Percentiles rank a stretch among this genome's conserved stretches.
Evolutionary conservation across 2,113 vertebrate species (phyloP).

Genomic region (Percina caprodes): DNA sequence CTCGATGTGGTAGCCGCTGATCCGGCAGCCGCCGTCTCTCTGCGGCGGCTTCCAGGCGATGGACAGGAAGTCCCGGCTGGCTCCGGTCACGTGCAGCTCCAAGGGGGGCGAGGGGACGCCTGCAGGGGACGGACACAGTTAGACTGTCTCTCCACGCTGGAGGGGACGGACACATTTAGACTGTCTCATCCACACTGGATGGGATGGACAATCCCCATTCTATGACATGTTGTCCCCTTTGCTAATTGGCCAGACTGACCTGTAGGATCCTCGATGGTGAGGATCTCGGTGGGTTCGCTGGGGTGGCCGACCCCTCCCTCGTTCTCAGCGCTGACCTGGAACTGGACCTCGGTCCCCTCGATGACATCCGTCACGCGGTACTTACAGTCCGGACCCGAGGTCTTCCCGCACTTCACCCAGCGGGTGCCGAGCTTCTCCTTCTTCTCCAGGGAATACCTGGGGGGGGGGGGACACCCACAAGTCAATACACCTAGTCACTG

Average conservation of each 20-base stretch:
- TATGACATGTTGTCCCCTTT: not conserved
- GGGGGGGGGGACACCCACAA: not conserved
- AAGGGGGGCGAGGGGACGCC: slow-evolving; percentile 94
- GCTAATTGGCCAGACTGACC: slow-evolving; percentile 73
- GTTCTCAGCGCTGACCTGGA: slow-evolving; percentile 96
- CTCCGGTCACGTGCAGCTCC: slow-evolving; percentile 95
- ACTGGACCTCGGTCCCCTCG: slow-evolving; percentile 98
- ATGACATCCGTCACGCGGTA: slow-evolving; percentile 97
- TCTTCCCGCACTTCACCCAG: slow-evolving; percentile 97
- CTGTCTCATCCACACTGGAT: not conserved
- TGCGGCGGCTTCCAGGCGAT: slow-evolving; percentile 96
- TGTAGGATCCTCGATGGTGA: slow-evolving; percentile 94
- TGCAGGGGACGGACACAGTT: slow-evolving; percentile 41
- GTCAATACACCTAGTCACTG: not conserved
- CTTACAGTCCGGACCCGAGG: slow-evolving; percentile 93
- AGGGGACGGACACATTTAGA: not conserved
- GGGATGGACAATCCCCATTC: no score
- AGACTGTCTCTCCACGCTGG: slow-evolving; percentile 66
- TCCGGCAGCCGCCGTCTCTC: slow-evolving; percentile 92
- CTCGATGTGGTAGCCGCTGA: slow-evolving; percentile 96
- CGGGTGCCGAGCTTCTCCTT: slow-evolving; percentile 98
- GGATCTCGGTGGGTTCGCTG: slow-evolving; percentile 96
- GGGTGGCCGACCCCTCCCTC: slow-evolving; percentile 96
- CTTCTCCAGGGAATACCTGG: slow-evolving; percentile 95
- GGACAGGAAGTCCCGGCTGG: slow-evolving; percentile 91